Conservation (phyloP, 2,888 invertebrate genomes). For the Empis livida region DNA sequence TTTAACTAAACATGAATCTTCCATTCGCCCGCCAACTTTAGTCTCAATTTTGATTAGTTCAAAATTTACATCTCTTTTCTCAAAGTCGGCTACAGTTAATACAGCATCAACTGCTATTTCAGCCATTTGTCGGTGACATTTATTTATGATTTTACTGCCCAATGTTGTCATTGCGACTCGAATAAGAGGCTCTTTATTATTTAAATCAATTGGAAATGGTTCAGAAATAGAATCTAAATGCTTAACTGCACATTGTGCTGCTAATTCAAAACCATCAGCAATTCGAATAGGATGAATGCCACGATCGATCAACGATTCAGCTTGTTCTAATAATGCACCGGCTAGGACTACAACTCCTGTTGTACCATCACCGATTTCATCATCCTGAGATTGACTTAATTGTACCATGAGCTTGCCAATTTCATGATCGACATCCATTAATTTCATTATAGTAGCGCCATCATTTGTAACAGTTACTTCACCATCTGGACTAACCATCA, state of each 20-base stretch:
- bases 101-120: conserved; percentile 98
- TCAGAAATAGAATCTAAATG: conserved; percentile 83
- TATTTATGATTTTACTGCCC: conserved; percentile 96
- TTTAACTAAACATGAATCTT: conserved; percentile 90
- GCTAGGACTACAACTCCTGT: conserved; percentile 88
- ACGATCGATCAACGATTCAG: conserved; percentile 80
- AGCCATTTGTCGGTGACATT: conserved; percentile 94
- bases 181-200: conserved; percentile 76
- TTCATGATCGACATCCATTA: conserved; percentile 99
- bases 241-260: conserved; percentile 75
- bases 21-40: conserved; percentile 92
- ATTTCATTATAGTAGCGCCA: conserved; percentile 96
- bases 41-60: conserved; percentile 98
- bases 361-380: conserved; percentile 99
- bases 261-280: conserved; percentile 97
- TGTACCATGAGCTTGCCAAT: conserved; percentile 97
- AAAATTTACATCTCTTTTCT: conserved; percentile 93
- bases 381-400: conserved; percentile 95
- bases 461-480: conserved; percentile 98
- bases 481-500: conserved; percentile 94
- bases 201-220: conserved; percentile 71
- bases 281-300: conserved; percentile 98
- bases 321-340: conserved; percentile 86
- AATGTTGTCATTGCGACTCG: conserved; percentile 96
- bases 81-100: conserved; percentile 84